A percentile compares a stretch with the other conserved stretches of the same genome.
Evolutionary conservation across 2,888 invertebrate genomes (phyloP).

Genomic region (Craniophora ligustri): DNA sequence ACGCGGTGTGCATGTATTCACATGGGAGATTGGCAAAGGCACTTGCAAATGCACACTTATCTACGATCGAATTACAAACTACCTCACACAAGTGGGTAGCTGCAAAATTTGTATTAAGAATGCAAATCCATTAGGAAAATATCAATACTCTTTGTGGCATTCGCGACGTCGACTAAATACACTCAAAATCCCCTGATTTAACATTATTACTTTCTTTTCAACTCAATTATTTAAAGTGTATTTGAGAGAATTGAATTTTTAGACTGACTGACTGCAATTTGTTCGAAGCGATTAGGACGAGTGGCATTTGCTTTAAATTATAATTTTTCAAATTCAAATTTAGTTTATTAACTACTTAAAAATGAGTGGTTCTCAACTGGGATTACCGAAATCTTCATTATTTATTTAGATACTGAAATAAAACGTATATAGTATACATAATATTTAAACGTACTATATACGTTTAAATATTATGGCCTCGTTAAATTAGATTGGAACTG

Average conservation of each 20-base stretch:
- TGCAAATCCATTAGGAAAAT: conserved; percentile 1
- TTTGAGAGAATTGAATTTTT: conserved; percentile 28
- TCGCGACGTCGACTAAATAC: conserved; percentile 25
- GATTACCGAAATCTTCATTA: conserved; percentile 15
- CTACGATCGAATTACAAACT: neutral
- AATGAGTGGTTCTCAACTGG: neutral
- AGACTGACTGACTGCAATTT: conserved; percentile 7
- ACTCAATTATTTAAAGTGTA: conserved; percentile 41
- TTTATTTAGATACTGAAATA: conserved; percentile 20
- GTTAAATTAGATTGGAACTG: conserved; percentile 46
- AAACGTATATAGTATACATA: no score
- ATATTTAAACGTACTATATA: no score
- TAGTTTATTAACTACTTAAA: neutral
- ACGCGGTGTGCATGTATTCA: no score
- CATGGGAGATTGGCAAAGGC: no score
- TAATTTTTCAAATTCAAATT: conserved; percentile 1
- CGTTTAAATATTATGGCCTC: conserved; percentile 36
- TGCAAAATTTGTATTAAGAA: conserved; percentile 3
- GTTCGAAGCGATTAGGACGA: conserved; percentile 5
- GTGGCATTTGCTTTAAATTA: conserved; percentile 5
- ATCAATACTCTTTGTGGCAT: neutral
- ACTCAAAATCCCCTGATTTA: conserved; percentile 37
- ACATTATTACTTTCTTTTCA: conserved; percentile 35
- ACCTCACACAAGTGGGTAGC: neutral
- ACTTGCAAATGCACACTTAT: neutral